Evolutionary conservation across 2,888 invertebrate genomes (phyloP).

Genomic region (Heliconius cydno): DNA sequence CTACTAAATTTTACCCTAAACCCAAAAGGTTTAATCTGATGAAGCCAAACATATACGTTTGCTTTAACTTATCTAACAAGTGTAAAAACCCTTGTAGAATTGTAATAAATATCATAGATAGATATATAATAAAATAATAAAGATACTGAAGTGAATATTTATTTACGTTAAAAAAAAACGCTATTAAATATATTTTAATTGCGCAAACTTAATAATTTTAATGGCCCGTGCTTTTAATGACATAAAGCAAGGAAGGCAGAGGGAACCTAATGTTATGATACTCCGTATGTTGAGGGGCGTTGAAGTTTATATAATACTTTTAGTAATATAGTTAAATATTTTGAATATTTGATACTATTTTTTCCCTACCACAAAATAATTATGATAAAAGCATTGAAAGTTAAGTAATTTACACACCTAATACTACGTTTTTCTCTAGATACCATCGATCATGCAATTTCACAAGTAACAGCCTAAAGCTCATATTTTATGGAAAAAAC

Average conservation of each 20-base stretch:
- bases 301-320: no score
- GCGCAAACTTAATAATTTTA: no score
- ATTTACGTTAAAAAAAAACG: no score
- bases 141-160: no score
- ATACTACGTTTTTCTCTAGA: not conserved
- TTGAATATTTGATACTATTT: no score
- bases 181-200: no score
- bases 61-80: constrained; percentile 10
- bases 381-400: not conserved
- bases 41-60: constrained; percentile 5
- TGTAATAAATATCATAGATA: not conserved
- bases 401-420: not conserved
- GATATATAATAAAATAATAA: not conserved
- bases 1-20: constrained; percentile 30
- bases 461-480: not conserved
- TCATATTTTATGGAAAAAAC: constrained; percentile 14
- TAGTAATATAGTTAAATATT: no score
- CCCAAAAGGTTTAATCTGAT: constrained; percentile 22
- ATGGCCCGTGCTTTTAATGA: no score
- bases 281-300: no score
- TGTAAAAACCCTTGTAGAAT: not conserved
- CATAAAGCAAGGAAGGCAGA: no score
- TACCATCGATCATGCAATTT: not conserved
- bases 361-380: no score
- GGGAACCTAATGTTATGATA: no score